Evolutionary conservation across 2,113 vertebrate species (phyloP), one percentile per base, ranked within the genome.

Genomic region (Notothenia rossii): DNA sequence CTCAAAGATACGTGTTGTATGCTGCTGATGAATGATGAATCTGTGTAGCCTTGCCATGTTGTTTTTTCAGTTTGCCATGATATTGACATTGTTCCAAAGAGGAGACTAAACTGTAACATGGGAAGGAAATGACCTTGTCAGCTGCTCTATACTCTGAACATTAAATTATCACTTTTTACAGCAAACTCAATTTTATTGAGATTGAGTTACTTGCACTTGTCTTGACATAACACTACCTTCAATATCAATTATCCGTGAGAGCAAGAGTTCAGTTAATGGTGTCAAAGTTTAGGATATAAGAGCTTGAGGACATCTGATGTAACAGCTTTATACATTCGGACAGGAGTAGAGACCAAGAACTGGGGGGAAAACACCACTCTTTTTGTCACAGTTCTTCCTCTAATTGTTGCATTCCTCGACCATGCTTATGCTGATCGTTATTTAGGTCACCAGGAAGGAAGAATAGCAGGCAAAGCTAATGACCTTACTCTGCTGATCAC

Each of bases 1-100:
- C 77, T 62, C 66, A 76, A 63, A 89, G 72, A 76, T 79, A 22
- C 6, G 13, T 80, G 65, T 55, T 74, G 50, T 79, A 49, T 51
- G 71, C 73, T 85, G 15, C 56, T 43, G 63, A 87, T 89, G 80
- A 86, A 88, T 89, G 86, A 89, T 88, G 81, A 78, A 88, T 82
- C 75, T 80, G 56, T 70, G 72, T 46, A 67, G 58, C 68, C 67
- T 72, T 75, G 84, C 74, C 56, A 74, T 85, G 75, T 71, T 77
- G 66, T 72, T 88, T 89, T 80, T 68, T 25, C 85, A 54, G 55
- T 79, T 83, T 86, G 53, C 61, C 40, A 69, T 22, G 43, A 49
- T 82, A 68, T 66, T 60, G 81, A 60, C 81, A 78, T 33, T 77
- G 68, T 67, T 63, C 62, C 36, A 10, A 53, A 72, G 63, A 85